Evolutionary conservation across 2,888 invertebrate genomes (phyloP).

Genomic region (Dichetophora obliterata): DNA sequence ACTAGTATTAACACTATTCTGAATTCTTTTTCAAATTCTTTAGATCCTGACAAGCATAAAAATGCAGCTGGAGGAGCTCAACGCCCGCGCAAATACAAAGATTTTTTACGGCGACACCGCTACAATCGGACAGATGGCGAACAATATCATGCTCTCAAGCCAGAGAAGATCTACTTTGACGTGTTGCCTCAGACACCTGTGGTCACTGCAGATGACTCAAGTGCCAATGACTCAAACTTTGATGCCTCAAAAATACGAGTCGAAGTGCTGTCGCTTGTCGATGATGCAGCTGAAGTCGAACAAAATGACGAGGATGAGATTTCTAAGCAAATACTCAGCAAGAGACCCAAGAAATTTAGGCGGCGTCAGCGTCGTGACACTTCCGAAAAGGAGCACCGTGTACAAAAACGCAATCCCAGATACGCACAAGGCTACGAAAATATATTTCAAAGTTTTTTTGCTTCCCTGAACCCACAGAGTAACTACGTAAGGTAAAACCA

Average conservation of each 20-base stretch:
- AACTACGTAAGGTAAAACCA: conserved; percentile 42
- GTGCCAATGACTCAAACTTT: conserved; percentile 42
- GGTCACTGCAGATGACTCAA: conserved; percentile 48
- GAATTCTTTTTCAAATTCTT: background rate
- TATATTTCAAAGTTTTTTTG: conserved; percentile 9
- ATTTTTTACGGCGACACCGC: conserved; percentile 54
- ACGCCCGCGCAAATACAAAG: conserved; percentile 52
- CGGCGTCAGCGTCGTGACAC: conserved; percentile 58
- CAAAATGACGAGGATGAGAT: conserved; percentile 34
- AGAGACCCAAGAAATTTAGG: conserved; percentile 61
- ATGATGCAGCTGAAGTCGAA: conserved; percentile 40
- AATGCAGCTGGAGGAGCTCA: conserved; percentile 25
- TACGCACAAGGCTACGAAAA: conserved; percentile 17
- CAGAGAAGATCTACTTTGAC: conserved; percentile 62
- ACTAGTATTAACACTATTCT: background rate
- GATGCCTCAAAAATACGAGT: conserved; percentile 48
- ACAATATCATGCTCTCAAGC: conserved; percentile 49
- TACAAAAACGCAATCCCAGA: conserved; percentile 49
- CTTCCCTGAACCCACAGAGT: background rate
- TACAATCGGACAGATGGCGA: conserved; percentile 46
- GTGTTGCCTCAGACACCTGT: conserved; percentile 59
- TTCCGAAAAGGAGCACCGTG: conserved; percentile 29
- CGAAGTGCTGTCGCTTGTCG: conserved; percentile 51
- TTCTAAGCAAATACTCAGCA: conserved; percentile 52
- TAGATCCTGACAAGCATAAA: conserved; percentile 55